Base-by-base conservation (phyloP, 2,113 vertebrate genomes). In the Peromyscus californicus region DNA sequence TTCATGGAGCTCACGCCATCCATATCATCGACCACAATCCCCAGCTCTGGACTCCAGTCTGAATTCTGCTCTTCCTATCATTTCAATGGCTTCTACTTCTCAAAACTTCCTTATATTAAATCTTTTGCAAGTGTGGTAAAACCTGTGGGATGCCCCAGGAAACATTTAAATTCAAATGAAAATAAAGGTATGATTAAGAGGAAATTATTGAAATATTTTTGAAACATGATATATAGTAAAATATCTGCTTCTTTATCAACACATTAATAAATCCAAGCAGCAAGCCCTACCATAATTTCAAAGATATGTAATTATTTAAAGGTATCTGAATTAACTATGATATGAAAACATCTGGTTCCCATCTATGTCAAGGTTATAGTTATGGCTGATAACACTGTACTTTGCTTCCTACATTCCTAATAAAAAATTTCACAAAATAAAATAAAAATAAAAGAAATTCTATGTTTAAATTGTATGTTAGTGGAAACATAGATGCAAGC, bases 271-370 rank as follows among this genome's bases (percentile, higher is more conserved):
- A 17, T 84, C 61, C 2, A 45, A 51, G n/a, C 13, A 82, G 12
- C 74, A 90, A 93, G 57, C 65, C 19, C 39, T 69, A 88, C n/a
- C 24, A 39, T 57, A 87, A 91, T 48, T 94, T 95, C 72, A 92
- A 74, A 84, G 39, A 24, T 74, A 3, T 80, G n/a, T 78, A 82
- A 85, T n/a, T 61, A 79, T 94, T 90, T 96, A 61, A 90, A 72
- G 45, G 82, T 72, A 86, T 80, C 48, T 51, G 1, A 17, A 75
- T 76, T 63, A 87, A 79, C 29, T 22, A 76, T 36, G 17, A 57
- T 8, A 92, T 45, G 45, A 89, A 93, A 89, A 51, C 54, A 69
- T 69, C 57, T 24, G 42, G 94, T 90, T 96, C 90, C 67, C 70
- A 24, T 29, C 31, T 36, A 11, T 90, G 74, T 82, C 75, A 36